Conservation (phyloP, 1,140 invertebrate species). For the Musca vetustissima region DNA sequence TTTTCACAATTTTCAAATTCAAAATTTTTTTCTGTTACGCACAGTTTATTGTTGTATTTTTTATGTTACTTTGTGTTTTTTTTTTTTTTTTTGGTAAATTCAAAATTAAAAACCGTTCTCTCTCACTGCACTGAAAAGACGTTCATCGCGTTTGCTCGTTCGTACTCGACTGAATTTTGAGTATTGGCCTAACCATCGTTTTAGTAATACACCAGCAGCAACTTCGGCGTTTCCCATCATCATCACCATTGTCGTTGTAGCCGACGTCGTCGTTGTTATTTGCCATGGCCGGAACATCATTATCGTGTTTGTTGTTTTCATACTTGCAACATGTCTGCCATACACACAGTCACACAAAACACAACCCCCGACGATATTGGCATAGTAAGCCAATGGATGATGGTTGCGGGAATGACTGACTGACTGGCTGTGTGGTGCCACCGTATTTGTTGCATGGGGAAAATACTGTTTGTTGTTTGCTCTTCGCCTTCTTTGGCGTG, state of each 20-base stretch:
- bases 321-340: too few relatives aligned
- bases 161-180: conserved; percentile 22
- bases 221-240: conserved; percentile 26
- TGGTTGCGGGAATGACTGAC: too few relatives aligned
- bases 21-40: neutral
- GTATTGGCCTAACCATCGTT: conserved; percentile 20
- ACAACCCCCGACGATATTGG: too few relatives aligned
- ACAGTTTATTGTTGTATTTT: neutral
- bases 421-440: too few relatives aligned
- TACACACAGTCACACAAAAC: too few relatives aligned
- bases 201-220: conserved; percentile 1
- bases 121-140: conserved; percentile 3
- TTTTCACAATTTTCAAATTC: conserved; percentile 2
- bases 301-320: neutral
- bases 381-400: too few relatives aligned
- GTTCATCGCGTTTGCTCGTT: conserved; percentile 19
- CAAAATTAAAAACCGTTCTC: neutral
- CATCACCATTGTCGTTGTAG: too few relatives aligned
- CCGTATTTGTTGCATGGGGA: too few relatives aligned
- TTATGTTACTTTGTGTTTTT: neutral
- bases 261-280: conserved; percentile 29
- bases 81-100: neutral
- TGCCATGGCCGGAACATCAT: conserved; percentile 14
- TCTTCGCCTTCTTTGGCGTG: too few relatives aligned
- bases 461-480: too few relatives aligned